Percentiles rank a stretch among this genome's conserved stretches.
Conservation (phyloP, 2,888 invertebrate genomes). For the Phyllotreta striolata region DNA sequence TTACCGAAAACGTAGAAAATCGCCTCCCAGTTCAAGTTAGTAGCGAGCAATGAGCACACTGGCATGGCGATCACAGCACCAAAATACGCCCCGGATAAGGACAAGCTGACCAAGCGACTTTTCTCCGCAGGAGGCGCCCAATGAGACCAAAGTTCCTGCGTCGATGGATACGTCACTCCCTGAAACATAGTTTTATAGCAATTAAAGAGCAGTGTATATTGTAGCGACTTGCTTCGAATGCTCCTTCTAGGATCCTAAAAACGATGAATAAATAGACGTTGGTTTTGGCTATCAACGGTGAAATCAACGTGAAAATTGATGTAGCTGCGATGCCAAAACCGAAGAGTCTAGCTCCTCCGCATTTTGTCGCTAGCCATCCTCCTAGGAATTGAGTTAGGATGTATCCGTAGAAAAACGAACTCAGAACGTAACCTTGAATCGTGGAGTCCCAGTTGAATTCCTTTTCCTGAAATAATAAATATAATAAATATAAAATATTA, state of each 20-base stretch:
- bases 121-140: slow-evolving; percentile 86
- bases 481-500: no score
- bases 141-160: slow-evolving; percentile 82
- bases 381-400: slow-evolving; percentile 83
- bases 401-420: slow-evolving; percentile 91
- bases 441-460: slow-evolving; percentile 82
- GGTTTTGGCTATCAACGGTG: slow-evolving; percentile 51
- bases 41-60: slow-evolving; percentile 75
- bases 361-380: slow-evolving; percentile 81
- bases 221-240: slow-evolving; percentile 50
- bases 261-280: slow-evolving; percentile 75
- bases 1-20: slow-evolving; percentile 78
- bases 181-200: slow-evolving; percentile 50
- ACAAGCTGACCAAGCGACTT: slow-evolving; percentile 79
- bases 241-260: slow-evolving; percentile 64
- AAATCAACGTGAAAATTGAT: slow-evolving; percentile 23
- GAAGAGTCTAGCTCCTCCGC: slow-evolving; percentile 64
- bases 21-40: slow-evolving; percentile 77
- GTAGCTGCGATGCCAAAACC: slow-evolving; percentile 25
- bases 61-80: slow-evolving; percentile 87
- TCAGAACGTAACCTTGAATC: slow-evolving; percentile 79
- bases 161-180: slow-evolving; percentile 80
- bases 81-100: slow-evolving; percentile 84
- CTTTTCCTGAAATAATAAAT: slow-evolving; percentile 32
- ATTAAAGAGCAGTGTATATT: background rate